Percentiles rank a stretch among this genome's conserved stretches.
Conservation (phyloP, 92 coral and sea anemone genomes). For the Epizoanthus rinbou region DNA sequence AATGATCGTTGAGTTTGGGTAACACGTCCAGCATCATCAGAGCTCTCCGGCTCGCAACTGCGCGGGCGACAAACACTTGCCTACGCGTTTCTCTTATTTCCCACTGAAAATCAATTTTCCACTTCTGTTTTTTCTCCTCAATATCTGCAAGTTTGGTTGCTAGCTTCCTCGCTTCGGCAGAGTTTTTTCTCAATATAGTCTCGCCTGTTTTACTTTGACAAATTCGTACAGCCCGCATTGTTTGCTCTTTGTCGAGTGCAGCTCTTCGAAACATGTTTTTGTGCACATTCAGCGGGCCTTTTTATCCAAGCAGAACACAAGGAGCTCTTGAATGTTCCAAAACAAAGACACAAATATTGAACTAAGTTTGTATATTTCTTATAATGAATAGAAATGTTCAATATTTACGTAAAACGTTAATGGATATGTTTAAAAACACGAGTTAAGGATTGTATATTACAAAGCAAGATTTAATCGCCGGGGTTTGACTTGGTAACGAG, state of each 20-base stretch:
- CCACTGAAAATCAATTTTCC: slow-evolving; percentile 13
- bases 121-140: slow-evolving; percentile 27
- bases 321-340: too few species aligned
- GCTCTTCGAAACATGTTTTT: too few species aligned
- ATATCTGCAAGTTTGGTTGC: slow-evolving; percentile 18
- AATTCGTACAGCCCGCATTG: background rate
- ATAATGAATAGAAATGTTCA: too few species aligned
- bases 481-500: too few species aligned
- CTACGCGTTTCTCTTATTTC: slow-evolving; percentile 30
- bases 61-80: slow-evolving; percentile 12
- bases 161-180: slow-evolving; percentile 5
- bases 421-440: too few species aligned
- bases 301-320: background rate
- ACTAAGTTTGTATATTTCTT: too few species aligned
- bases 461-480: too few species aligned
- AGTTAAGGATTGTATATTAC: too few species aligned
- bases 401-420: too few species aligned
- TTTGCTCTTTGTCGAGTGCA: background rate
- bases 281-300: too few species aligned
- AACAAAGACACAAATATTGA: too few species aligned
- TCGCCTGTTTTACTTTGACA: background rate
- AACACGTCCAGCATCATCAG: background rate
- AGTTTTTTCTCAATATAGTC: slow-evolving; percentile 4
- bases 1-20: background rate
- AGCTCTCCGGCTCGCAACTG: background rate